Percentiles rank a stretch among this genome's conserved stretches.
These are phyloP conservation scores for Drosophila insularis DNA, from an alignment of 1,140 invertebrate species.

Conservation along the genomic window DNA sequence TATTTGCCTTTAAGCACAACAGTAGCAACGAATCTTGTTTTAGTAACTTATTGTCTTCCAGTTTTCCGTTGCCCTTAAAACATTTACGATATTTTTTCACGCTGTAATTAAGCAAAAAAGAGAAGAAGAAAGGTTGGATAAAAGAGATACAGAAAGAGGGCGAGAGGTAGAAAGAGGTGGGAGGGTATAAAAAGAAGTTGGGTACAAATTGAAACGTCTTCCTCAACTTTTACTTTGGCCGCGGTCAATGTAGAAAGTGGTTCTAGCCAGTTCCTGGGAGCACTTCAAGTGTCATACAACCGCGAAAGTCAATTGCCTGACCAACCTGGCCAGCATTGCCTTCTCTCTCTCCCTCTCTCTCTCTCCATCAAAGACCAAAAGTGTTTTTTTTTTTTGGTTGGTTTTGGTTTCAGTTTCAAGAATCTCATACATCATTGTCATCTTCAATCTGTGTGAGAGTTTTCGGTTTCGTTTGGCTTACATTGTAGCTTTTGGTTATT, in stretches of 20 bases:
- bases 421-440: conserved; percentile 66
- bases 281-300: conserved; percentile 56
- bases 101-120: conserved; percentile 53
- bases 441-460: conserved; percentile 57
- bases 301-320: conserved; percentile 60
- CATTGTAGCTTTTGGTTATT: conserved; percentile 22
- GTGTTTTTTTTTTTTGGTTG: conserved; percentile 18
- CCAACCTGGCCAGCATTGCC: conserved; percentile 10
- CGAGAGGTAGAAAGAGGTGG: not conserved
- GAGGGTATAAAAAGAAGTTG: conserved; percentile 26
- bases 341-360: not conserved
- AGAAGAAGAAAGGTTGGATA: not conserved
- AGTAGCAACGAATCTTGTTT: conserved; percentile 10
- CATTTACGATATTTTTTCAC: conserved; percentile 46
- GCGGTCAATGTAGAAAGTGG: conserved; percentile 55
- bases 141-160: not conserved
- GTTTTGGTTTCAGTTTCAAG: conserved; percentile 57
- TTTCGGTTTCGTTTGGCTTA: conserved; percentile 57
- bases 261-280: conserved; percentile 59
- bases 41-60: conserved; percentile 7
- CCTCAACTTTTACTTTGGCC: conserved; percentile 57
- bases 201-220: conserved; percentile 42
- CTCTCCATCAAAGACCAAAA: not conserved
- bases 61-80: conserved; percentile 48
- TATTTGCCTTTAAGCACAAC: conserved; percentile 9